Base-by-base conservation (phyloP, 2,888 invertebrate genomes). In the Saturnia japonica region DNA sequence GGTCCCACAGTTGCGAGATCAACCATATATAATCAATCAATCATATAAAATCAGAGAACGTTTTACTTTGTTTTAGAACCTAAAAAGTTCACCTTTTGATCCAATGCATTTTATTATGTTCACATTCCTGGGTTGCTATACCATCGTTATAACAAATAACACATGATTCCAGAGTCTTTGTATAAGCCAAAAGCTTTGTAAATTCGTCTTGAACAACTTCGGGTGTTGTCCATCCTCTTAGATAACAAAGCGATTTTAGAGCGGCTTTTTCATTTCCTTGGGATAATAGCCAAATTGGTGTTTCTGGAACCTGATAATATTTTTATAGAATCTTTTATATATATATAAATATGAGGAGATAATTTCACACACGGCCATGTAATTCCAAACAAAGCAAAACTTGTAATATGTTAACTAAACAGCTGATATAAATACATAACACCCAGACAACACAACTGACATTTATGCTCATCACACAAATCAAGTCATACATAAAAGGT, bases 261-360 rank as follows among this genome's bases (percentile, higher is more conserved):
- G 95, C 95, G 8, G 95, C 94, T 45, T 93, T 91, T 64, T 92
- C 91, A 43, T 90, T 86, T 3, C 94, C 92, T 76, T 90, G 91
- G 1, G 94, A 91, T 60, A 95, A 77, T 9, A 95, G 81, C 95
- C 95, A 95, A 14, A 95, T 88, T 64, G 95, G 95, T 0, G 95
- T 94, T 80, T 95, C 95, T 19, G 95, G 95, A 0, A 94, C 91
- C 95, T 95, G 57, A 7, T 1, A 57, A 25, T 28, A 57, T 12
- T 12, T 25, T 57, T 57, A 16, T 22, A 25, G n/a, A n/a, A 4
- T 16, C 16, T 43, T 43, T 8, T n/a, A n/a, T n/a, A n/a, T n/a
- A n/a, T n/a, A n/a, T n/a, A n/a, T n/a, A n/a, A n/a, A n/a, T n/a
- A n/a, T n/a, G n/a, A n/a, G n/a, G n/a, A n/a, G n/a, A n/a, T n/a